Base-by-base conservation (phyloP, 2,797 vertebrate genomes). In the Kryptolebias ocellatus region DNA sequence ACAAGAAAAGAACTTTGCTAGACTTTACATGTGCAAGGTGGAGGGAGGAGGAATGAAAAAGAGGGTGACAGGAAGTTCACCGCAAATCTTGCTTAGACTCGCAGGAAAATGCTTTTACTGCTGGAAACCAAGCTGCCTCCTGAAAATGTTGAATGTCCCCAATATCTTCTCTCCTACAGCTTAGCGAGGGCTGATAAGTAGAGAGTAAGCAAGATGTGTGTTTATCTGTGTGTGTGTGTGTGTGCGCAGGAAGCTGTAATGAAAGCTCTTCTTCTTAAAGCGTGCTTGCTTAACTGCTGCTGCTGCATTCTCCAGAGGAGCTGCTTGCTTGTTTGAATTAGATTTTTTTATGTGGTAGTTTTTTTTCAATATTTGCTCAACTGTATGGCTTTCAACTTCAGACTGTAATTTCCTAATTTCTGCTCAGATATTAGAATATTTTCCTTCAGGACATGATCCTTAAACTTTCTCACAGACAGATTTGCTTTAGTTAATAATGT, bases 91-190 rank as follows among this genome's bases (percentile, higher is more conserved):
- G 80, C 86, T 83, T 78, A 78, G 71, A 72, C 60, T 60, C 2
- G 53, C 74, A 79, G 64, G 76, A 80, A 77, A 86, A 78, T 62
- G 69, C 74, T 75, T 82, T 83, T 78, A 52, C 60, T 45, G 67
- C 83, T 71, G 68, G 60, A 82, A 67, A 71, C n/a, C 42, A 64
- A 75, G 46, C 66, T 67, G 76, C 70, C 64, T 59, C 57, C 63
- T 73, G 63, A 81, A 81, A 72, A 67, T 79, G 77, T 67, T 79
- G 61, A 74, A 83, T 76, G 71, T 81, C 74, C 76, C 74, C 65
- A 78, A 84, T 84, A 78, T 81, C 72, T 72, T 50, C 68, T 70
- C 74, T 69, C 61, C 62, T 14, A 1, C 52, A 7, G 78, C 74
- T 81, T 72, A 76, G 73, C 1, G 2, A 53, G 64, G 60, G 20